phyloP scores from a whole-genome alignment of 2,888 invertebrate species.

The Rhaphigaster nebulosa region DNA sequence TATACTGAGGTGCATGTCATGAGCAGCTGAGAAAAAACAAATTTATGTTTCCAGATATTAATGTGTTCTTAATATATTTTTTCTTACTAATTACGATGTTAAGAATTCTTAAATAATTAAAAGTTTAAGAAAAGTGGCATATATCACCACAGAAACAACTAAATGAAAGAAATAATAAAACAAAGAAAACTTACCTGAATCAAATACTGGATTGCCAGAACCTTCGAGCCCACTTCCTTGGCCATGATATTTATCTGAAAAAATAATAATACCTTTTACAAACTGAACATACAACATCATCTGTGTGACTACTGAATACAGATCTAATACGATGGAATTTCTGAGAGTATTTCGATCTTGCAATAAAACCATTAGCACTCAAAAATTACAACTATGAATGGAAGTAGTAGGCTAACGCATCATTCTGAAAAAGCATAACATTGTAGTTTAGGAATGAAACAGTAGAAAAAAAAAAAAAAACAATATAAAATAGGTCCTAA shows the following conservation, averaged over 20 bases:
- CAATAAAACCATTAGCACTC: not conserved
- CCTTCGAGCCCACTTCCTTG: slow-evolving; percentile 81
- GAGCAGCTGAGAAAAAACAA: no score
- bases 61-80: not conserved
- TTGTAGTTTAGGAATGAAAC: not conserved
- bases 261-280: not conserved
- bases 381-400: not conserved
- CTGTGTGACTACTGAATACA: not conserved
- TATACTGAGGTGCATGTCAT: no score
- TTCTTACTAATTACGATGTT: not conserved
- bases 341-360: not conserved
- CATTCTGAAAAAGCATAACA: not conserved
- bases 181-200: slow-evolving; percentile 76
- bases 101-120: not conserved
- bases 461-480: not conserved
- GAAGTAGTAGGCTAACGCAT: not conserved
- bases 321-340: no score
- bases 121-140: not conserved
- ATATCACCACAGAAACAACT: not conserved
- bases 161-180: not conserved
- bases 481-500: not conserved
- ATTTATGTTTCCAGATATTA: not conserved
- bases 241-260: slow-evolving; percentile 76
- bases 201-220: slow-evolving; percentile 81
- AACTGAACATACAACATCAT: not conserved